Evolutionary conservation across 2,888 invertebrate genomes (phyloP).

Genomic region (Euzophera pinguis): DNA sequence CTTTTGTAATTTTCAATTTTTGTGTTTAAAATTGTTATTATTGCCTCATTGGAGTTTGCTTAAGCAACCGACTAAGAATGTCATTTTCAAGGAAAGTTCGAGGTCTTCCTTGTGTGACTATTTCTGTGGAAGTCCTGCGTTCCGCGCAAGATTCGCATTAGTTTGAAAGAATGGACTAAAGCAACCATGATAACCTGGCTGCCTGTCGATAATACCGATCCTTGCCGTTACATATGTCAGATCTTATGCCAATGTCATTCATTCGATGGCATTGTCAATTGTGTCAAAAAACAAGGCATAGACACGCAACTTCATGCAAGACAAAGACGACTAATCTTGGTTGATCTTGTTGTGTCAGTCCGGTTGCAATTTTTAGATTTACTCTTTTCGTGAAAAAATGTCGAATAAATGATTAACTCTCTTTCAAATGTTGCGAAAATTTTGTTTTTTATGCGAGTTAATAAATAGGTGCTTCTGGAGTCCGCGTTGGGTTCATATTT

Average conservation of each 20-base stretch:
- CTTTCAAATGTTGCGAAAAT: conserved; percentile 31
- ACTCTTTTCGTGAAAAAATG: conserved; percentile 35
- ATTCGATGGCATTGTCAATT: background rate
- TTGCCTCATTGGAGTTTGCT: no score
- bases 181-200: no score
- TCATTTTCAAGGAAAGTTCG: no score
- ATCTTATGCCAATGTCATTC: background rate
- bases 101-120: no score
- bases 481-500: conserved; percentile 23
- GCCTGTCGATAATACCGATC: no score
- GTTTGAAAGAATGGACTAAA: no score
- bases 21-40: no score
- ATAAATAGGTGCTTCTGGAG: conserved; percentile 29
- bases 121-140: no score
- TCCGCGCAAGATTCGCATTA: no score
- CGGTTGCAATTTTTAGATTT: conserved; percentile 21
- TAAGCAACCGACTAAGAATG: no score
- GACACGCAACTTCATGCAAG: background rate
- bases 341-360: conserved; percentile 15
- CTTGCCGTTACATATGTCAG: no score
- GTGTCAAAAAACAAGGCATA: background rate
- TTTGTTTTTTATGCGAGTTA: conserved; percentile 38
- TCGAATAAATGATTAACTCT: conserved; percentile 38
- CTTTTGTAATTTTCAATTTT: no score
- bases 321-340: background rate